These are phyloP conservation scores for Dicrostonyx torquatus DNA, from an alignment of 2,797 vertebrate species.

Conservation along the genomic window DNA sequence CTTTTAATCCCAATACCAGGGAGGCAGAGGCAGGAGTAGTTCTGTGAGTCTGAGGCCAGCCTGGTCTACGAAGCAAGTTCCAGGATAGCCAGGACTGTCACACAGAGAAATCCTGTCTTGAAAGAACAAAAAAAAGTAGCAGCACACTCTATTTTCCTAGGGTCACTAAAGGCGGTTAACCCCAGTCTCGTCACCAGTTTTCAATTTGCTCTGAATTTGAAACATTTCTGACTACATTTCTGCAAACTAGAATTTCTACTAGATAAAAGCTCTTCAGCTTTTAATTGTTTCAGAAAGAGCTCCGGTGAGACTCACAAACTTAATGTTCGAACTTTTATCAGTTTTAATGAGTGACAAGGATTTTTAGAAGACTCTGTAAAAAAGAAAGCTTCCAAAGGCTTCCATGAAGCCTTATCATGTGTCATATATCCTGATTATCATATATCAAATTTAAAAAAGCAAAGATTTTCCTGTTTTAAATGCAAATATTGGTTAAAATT, in stretches of 20 bases:
- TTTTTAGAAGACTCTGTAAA: neutral
- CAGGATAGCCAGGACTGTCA: neutral
- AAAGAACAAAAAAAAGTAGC: too few species aligned
- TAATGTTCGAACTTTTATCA: neutral
- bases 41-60: neutral
- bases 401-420: slow-evolving; percentile 21
- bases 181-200: neutral
- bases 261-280: neutral
- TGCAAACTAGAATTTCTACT: slow-evolving; percentile 1
- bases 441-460: neutral
- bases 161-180: neutral
- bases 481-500: slow-evolving; percentile 37
- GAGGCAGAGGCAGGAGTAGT: neutral
- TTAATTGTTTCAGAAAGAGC: neutral
- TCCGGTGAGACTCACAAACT: neutral
- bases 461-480: slow-evolving; percentile 39
- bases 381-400: neutral
- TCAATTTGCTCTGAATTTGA: slow-evolving; percentile 15
- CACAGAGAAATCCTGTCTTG: neutral
- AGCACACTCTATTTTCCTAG: neutral
- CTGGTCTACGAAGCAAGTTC: neutral
- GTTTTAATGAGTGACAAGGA: neutral
- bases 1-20: neutral
- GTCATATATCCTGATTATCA: neutral
- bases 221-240: slow-evolving; percentile 17